Evolutionary conservation across 2,888 invertebrate genomes (phyloP).

Genomic region (Scaptomyza reducta): DNA sequence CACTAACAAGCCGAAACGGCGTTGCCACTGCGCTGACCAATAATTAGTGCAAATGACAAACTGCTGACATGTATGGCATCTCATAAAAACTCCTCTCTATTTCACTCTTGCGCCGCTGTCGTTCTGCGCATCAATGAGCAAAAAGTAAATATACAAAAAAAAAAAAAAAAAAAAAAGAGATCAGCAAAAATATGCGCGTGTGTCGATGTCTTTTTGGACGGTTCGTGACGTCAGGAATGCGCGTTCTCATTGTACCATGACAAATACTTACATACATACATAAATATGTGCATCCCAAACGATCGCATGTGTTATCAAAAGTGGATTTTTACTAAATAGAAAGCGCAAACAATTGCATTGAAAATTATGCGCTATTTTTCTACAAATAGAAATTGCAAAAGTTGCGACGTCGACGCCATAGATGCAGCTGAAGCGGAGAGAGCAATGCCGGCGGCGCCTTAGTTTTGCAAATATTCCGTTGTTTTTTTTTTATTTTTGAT

Average conservation of each 20-base stretch:
- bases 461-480: constrained; percentile 41
- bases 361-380: constrained; percentile 73
- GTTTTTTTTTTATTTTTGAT: constrained; percentile 45
- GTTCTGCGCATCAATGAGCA: constrained; percentile 21
- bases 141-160: not conserved
- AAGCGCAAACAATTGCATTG: constrained; percentile 71
- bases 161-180: constrained; percentile 9
- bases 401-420: constrained; percentile 20
- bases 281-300: not conserved
- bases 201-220: constrained; percentile 18
- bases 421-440: constrained; percentile 63
- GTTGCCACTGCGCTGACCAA: constrained; percentile 40
- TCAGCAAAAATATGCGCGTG: constrained; percentile 1
- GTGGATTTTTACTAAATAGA: constrained; percentile 60
- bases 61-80: constrained; percentile 13
- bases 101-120: constrained; percentile 6
- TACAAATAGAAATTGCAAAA: constrained; percentile 67
- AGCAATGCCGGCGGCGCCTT: constrained; percentile 41
- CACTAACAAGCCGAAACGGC: constrained; percentile 2
- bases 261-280: constrained; percentile 12
- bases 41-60: constrained; percentile 12
- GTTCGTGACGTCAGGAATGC: constrained; percentile 50
- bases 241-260: constrained; percentile 38
- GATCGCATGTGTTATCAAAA: constrained; percentile 59
- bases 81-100: constrained; percentile 2